Evolutionary conservation across 2,113 vertebrate species (phyloP).

Genomic region (Trinectes maculatus): DNA sequence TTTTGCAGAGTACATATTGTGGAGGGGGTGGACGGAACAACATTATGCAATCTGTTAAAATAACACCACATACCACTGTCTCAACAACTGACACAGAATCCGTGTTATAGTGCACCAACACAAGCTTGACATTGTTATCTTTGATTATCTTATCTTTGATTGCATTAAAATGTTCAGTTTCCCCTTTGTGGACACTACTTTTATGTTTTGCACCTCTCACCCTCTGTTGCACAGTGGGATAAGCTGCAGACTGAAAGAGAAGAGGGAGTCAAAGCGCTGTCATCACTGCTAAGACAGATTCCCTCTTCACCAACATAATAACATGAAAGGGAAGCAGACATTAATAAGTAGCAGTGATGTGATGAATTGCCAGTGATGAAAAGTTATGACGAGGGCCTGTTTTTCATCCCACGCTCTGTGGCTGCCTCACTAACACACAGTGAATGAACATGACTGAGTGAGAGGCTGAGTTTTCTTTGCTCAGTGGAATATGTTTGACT

Average conservation of each 20-base stretch:
- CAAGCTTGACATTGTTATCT: neutral
- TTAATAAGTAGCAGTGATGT: slow-evolving; percentile 56
- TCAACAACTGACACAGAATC: slow-evolving; percentile 20
- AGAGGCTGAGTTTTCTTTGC: slow-evolving; percentile 25
- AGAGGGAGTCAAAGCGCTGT: slow-evolving; percentile 7
- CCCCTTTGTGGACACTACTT: neutral
- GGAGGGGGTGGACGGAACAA: slow-evolving; percentile 61
- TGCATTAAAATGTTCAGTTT: neutral
- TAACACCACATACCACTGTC: slow-evolving; percentile 29
- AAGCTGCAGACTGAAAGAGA: slow-evolving; percentile 1
- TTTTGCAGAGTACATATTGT: slow-evolving; percentile 43
- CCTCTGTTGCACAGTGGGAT: too few relatives aligned
- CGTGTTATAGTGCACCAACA: neutral
- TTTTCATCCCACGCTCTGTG: slow-evolving; percentile 56
- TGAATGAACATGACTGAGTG: slow-evolving; percentile 27
- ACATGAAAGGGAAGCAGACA: slow-evolving; percentile 58
- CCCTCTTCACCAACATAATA: slow-evolving; percentile 13
- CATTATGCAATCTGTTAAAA: slow-evolving; percentile 64
- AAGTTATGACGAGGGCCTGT: slow-evolving; percentile 62
- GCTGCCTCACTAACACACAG: slow-evolving; percentile 18
- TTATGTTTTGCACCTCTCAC: too few relatives aligned
- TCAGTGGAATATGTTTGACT: slow-evolving; percentile 42
- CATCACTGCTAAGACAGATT: slow-evolving; percentile 12
- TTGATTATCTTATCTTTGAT: too few relatives aligned
- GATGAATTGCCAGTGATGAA: slow-evolving; percentile 64